Conservation (phyloP, 2,797 vertebrate genomes). For the Jordanella pulchra region DNA sequence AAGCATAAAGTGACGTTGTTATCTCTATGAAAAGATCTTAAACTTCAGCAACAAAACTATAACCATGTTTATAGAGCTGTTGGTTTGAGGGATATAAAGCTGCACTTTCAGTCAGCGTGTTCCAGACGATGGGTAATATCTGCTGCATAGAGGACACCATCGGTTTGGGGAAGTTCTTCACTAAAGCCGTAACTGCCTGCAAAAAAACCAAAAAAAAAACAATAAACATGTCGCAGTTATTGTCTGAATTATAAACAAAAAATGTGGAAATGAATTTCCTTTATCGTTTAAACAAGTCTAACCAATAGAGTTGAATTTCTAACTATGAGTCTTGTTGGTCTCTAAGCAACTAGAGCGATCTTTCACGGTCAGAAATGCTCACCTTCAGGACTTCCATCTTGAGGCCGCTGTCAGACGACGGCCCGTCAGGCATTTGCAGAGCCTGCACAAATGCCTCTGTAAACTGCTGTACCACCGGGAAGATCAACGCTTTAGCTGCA, state of each 20-base stretch:
- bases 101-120: slow-evolving; percentile 95
- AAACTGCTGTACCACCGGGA: slow-evolving; percentile 98
- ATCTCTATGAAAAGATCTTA: neutral
- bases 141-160: slow-evolving; percentile 99
- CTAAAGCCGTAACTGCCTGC: slow-evolving; percentile 94
- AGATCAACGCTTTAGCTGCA: slow-evolving; percentile 93
- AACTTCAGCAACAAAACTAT: neutral
- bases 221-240: neutral
- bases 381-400: slow-evolving; percentile 99
- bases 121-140: slow-evolving; percentile 98
- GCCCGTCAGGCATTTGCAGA: slow-evolving; percentile 94
- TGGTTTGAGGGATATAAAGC: slow-evolving; percentile 92
- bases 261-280: neutral
- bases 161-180: slow-evolving; percentile 98
- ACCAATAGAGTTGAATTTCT: neutral
- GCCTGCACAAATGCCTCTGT: slow-evolving; percentile 97
- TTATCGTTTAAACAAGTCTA: neutral
- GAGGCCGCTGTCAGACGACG: slow-evolving; percentile 93
- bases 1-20: too few relatives aligned
- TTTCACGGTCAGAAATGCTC: slow-evolving; percentile 14
- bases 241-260: neutral
- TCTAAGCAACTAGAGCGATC: neutral
- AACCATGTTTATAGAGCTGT: neutral
- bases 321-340: neutral
- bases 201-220: slow-evolving; percentile 8